phyloP scores from a whole-genome alignment of 2,113 vertebrate genomes.

The Hypocryptadius cinnamomeus region DNA sequence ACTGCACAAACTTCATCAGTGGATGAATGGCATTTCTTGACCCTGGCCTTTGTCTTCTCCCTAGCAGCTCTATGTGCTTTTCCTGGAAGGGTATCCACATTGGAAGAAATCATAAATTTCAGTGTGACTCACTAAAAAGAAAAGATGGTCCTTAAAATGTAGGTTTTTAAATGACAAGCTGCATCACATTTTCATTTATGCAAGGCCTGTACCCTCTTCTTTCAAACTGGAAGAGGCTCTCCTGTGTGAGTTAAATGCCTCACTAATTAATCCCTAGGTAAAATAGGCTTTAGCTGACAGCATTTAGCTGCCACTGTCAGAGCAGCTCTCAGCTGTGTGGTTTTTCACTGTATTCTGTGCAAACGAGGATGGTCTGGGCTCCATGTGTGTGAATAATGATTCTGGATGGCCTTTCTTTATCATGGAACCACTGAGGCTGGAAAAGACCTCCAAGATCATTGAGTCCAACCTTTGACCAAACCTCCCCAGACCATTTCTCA shows the following conservation, averaged over 20 bases:
- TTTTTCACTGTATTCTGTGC: background rate
- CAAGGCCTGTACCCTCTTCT: background rate
- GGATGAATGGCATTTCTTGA: background rate
- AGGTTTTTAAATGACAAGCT: background rate
- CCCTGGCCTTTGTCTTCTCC: background rate
- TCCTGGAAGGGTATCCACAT: background rate
- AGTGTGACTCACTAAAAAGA: background rate
- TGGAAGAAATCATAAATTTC: background rate
- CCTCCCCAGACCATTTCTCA: background rate
- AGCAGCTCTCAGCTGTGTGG: background rate
- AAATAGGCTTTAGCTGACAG: background rate
- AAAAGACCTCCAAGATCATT: background rate
- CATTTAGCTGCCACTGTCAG: background rate
- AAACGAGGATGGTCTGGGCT: background rate
- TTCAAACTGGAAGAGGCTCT: background rate
- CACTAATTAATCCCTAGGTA: conserved; percentile 1
- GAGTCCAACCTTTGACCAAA: background rate
- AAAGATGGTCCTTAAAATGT: background rate
- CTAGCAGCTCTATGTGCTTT: background rate
- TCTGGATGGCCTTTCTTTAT: background rate
- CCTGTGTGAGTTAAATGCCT: background rate
- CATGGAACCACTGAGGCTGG: background rate
- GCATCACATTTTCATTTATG: background rate
- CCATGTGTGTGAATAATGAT: background rate
- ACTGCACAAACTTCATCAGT: background rate